Evolutionary conservation across 2,888 invertebrate species (phyloP), one percentile per base, ranked within the genome.

Genomic region (Bruchidius siliquastri): DNA sequence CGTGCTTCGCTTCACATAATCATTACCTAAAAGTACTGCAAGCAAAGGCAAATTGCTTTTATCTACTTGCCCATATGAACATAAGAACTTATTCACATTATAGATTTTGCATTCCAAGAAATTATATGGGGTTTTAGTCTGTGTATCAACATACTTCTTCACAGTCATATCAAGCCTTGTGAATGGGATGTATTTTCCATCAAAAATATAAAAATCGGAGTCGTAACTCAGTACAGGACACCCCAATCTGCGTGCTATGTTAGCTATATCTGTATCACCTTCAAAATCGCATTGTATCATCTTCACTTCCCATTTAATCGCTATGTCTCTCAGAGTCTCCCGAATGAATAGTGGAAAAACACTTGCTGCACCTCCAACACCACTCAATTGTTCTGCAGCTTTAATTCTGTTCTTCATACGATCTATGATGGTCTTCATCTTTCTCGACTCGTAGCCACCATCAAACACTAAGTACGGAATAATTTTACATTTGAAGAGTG

Each of bases 171-270:
- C 89, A 18, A 95, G 82, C 22, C 91, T 92, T 32, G 90, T 88
- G 77, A 95, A 91, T 0, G 96, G 95, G 77, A 98, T 93, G 80
- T 96, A 96, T 0, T 89, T 86, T 0, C 95, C 91, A 86, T 95
- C 93, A 85, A 93, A 96, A 77, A 98, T 92, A 82, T 92, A 97
- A 87, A 97, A 98, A 87, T 98, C 98, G 0, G 97, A 97, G 86
- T 98, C 98, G 80, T 93, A 94, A 82, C 96, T 97, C 2, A 98
- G 85, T 0, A 98, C 93, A 0, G 97, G 97, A 81, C 96, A 97
- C 67, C 92, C 88, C 0, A 96, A 87, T 73, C 91, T 88, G 77
- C 92, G 90, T 0, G 96, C 95, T 79, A 97, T 85, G 0, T 92
- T 91, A 0, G 96, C 97, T 73, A 97, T 92, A 82, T 96, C 94